These are phyloP conservation scores for Chrosomus eos DNA, from an alignment of 2,797 vertebrate species.

Conservation along the genomic window DNA sequence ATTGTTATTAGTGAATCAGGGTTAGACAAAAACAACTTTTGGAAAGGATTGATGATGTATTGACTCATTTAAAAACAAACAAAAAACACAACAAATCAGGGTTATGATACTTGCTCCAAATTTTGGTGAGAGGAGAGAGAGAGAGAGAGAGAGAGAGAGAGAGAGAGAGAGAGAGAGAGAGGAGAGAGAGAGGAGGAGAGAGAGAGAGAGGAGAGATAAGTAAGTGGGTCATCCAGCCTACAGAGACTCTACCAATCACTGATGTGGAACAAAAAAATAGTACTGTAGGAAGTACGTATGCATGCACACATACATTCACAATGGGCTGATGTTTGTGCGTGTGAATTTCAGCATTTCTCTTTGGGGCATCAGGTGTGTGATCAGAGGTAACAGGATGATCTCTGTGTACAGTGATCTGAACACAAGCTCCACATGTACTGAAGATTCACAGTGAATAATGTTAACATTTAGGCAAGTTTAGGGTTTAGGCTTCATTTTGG, in stretches of 20 bases:
- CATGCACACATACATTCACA: neutral
- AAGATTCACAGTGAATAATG: neutral
- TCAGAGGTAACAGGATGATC: neutral
- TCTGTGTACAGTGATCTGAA: neutral
- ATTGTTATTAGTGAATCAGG: too few relatives aligned
- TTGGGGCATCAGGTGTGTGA: neutral
- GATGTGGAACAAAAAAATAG: constrained; percentile 31
- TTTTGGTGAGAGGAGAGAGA: constrained; percentile 1
- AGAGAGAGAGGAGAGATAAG: constrained; percentile 1
- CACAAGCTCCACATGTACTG: neutral
- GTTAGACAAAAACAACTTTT: too few relatives aligned
- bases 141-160: constrained; percentile 19
- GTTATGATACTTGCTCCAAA: neutral
- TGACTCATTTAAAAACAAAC: too few relatives aligned
- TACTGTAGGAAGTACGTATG: neutral
- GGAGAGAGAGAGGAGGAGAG: too few relatives aligned
- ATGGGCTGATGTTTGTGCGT: neutral
- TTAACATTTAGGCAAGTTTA: neutral
- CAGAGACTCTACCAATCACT: constrained; percentile 37
- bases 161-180: constrained; percentile 1
- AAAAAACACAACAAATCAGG: neutral
- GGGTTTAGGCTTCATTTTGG: neutral
- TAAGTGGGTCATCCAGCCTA: constrained; percentile 47
- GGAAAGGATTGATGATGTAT: too few relatives aligned
- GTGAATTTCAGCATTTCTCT: neutral